A percentile compares a stretch with the other conserved stretches of the same genome.
These are phyloP conservation scores for Synanceia verrucosa DNA, from an alignment of 2,797 vertebrate species.

Conservation along the genomic window DNA sequence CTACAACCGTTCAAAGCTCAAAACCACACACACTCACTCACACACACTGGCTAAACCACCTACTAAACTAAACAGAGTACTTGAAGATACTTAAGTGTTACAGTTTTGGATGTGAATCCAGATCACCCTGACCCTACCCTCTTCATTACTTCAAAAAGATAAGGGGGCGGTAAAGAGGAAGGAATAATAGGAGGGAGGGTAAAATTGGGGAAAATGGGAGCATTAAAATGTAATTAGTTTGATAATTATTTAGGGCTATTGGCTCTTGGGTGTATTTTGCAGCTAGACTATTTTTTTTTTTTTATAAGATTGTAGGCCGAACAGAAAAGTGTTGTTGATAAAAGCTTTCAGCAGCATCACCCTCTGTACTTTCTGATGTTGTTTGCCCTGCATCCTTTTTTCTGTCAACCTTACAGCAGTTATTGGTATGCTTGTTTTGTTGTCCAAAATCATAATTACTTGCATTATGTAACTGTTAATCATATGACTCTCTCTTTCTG, in stretches of 20 bases:
- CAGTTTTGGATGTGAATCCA: constrained; percentile 1
- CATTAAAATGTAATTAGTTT: background rate
- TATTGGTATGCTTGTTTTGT: background rate
- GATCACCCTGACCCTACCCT: background rate
- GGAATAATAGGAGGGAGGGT: background rate
- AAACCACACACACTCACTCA: background rate
- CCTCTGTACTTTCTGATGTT: background rate
- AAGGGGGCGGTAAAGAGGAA: background rate
- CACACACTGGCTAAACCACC: background rate
- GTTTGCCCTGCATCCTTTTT: background rate
- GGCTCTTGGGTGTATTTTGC: background rate
- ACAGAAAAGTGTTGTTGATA: background rate
- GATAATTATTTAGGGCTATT: background rate
- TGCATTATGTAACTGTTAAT: constrained; percentile 46
- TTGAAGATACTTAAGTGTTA: background rate
- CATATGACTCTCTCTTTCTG: constrained; percentile 15
- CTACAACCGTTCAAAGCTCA: constrained; percentile 20
- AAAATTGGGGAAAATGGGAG: background rate
- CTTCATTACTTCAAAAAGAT: background rate
- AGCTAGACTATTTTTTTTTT: too few relatives aligned
- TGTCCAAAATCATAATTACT: constrained; percentile 22
- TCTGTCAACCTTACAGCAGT: background rate
- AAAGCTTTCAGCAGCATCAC: background rate
- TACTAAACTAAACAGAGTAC: constrained; percentile 1
- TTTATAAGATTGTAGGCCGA: background rate